These are phyloP conservation scores for Tetrao urogallus DNA, from an alignment of 2,113 vertebrate genomes.

Conservation along the genomic window DNA sequence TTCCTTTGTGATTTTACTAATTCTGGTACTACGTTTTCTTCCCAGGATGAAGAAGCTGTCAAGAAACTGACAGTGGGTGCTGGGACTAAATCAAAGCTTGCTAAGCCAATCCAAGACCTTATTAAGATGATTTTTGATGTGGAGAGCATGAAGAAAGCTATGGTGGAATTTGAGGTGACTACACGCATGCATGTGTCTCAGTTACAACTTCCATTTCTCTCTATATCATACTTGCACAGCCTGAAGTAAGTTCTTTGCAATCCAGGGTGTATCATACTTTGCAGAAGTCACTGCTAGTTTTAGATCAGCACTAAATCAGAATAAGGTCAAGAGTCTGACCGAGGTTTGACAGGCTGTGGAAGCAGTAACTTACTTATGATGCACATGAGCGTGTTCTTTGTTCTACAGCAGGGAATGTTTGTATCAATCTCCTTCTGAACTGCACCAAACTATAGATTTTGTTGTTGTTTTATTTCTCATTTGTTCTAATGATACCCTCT, in stretches of 20 bases:
- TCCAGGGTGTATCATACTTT: not conserved
- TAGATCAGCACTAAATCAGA: not conserved
- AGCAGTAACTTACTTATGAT: not conserved
- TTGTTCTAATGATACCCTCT: not conserved
- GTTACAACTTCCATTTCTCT: not conserved
- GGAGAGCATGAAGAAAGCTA: conserved; percentile 99
- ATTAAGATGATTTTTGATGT: conserved; percentile 97
- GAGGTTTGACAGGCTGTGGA: not conserved
- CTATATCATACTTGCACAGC: not conserved
- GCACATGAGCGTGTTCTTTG: not conserved
- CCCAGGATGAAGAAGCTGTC: conserved; percentile 95
- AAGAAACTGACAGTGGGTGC: conserved; percentile 89
- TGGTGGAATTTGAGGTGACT: conserved; percentile 97
- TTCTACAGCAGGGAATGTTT: not conserved
- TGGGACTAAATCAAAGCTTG: conserved; percentile 90
- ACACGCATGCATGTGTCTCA: not conserved
- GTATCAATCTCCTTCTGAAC: not conserved
- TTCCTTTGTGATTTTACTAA: conserved; percentile 54
- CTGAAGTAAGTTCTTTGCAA: not conserved
- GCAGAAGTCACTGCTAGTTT: not conserved
- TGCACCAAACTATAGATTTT: not conserved
- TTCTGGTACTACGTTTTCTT: conserved; percentile 40
- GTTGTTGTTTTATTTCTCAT: not conserved
- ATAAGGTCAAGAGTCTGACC: not conserved
- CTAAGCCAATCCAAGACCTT: conserved; percentile 91